phyloP scores from a whole-genome alignment of 2,113 vertebrate genomes.

The Bungarus multicinctus region DNA sequence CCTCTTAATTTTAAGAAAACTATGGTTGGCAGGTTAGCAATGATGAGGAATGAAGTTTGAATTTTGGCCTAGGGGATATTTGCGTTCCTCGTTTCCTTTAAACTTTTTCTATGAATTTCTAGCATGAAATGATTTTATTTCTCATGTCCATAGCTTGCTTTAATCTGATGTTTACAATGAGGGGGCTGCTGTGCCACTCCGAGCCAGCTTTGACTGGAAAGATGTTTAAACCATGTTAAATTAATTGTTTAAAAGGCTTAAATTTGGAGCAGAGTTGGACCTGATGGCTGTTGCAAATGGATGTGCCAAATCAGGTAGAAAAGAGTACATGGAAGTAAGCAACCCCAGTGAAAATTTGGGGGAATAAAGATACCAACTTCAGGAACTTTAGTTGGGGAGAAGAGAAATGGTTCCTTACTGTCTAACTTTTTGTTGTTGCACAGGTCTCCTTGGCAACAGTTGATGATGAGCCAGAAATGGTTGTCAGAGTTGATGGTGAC shows the following conservation, averaged over 20 bases:
- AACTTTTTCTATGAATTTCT: background rate
- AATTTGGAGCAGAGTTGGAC: background rate
- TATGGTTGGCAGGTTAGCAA: background rate
- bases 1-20: background rate
- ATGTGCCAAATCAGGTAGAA: background rate
- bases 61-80: background rate
- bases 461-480: constrained; percentile 41
- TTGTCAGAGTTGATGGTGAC: constrained; percentile 44
- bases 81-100: background rate
- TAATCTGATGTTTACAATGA: background rate
- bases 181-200: background rate
- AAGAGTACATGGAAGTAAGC: background rate
- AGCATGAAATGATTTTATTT: background rate
- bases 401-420: constrained; percentile 14
- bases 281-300: background rate
- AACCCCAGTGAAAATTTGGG: background rate
- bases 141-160: background rate
- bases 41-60: background rate
- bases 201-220: background rate
- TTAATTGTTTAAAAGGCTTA: background rate
- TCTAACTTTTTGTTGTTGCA: constrained; percentile 31
- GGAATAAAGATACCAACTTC: background rate
- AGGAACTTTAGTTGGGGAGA: background rate
- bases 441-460: constrained; percentile 47
- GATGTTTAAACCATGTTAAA: background rate